Evolutionary conservation across 2,888 invertebrate genomes (phyloP).

Genomic region (Synanthedon andrenaeformis): DNA sequence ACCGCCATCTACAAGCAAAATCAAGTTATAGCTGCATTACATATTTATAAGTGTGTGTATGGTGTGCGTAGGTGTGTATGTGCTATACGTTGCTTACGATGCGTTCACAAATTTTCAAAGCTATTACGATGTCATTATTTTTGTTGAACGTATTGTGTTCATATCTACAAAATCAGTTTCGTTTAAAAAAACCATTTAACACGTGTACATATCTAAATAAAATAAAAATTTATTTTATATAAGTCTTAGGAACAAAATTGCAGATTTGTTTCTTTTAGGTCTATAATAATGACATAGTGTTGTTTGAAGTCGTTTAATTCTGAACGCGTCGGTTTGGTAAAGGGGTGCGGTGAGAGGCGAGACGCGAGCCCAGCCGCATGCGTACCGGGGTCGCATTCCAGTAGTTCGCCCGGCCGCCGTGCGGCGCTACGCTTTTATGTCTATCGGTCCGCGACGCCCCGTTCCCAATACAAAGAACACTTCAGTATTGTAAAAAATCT

Average conservation of each 20-base stretch:
- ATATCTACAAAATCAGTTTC: not conserved
- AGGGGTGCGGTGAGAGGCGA: conserved; percentile 14
- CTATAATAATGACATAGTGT: conserved; percentile 5
- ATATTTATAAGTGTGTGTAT: too few relatives aligned
- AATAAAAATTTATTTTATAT: not conserved
- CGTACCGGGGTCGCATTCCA: conserved; percentile 63
- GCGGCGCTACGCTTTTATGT: conserved; percentile 37
- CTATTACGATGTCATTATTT: too few relatives aligned
- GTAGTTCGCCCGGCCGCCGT: conserved; percentile 56
- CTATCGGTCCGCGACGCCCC: conserved; percentile 41
- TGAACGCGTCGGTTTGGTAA: conserved; percentile 44
- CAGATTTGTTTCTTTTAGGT: conserved; percentile 8
- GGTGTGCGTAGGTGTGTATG: too few relatives aligned
- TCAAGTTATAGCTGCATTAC: too few relatives aligned
- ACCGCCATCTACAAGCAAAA: too few relatives aligned
- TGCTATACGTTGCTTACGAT: too few relatives aligned
- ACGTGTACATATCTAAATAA: not conserved
- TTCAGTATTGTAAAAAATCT: conserved; percentile 64
- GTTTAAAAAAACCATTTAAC: not conserved
- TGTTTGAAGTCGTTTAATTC: conserved; percentile 5
- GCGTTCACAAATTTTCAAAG: too few relatives aligned
- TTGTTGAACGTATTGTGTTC: not conserved
- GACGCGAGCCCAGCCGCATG: conserved; percentile 44
- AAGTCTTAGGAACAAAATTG: not conserved
- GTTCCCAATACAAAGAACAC: conserved; percentile 64